Conservation (phyloP, 2,888 invertebrate genomes). For the Mimas tiliae region DNA sequence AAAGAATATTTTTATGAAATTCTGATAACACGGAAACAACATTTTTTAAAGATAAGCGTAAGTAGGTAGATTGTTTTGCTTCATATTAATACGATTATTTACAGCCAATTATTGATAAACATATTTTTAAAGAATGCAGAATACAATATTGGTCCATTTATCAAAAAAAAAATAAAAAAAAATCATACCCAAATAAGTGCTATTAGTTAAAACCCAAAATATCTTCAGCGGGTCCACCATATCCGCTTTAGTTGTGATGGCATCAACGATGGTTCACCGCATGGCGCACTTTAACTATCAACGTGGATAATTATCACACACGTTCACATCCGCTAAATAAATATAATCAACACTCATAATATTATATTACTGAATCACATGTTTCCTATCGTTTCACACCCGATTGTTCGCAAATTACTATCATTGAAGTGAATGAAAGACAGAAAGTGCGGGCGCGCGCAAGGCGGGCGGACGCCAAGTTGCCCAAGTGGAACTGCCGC, state of each 20-base stretch:
- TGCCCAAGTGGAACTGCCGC: slow-evolving; percentile 80
- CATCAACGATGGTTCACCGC: slow-evolving; percentile 74
- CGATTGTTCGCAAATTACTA: slow-evolving; percentile 50
- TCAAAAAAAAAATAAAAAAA: slow-evolving; percentile 20
- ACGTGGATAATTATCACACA: slow-evolving; percentile 55
- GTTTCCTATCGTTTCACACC: slow-evolving; percentile 43
- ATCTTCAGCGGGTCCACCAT: slow-evolving; percentile 94
- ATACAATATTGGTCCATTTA: background rate
- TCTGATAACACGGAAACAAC: background rate
- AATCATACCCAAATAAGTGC: slow-evolving; percentile 90
- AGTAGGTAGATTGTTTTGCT: background rate
- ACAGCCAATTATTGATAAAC: too few species aligned
- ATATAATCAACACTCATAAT: slow-evolving; percentile 50
- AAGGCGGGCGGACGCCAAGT: slow-evolving; percentile 65
- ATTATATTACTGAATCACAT: slow-evolving; percentile 57
- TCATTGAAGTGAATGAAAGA: slow-evolving; percentile 43
- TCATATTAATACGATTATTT: background rate
- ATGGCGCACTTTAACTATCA: slow-evolving; percentile 72
- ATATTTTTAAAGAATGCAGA: too few species aligned
- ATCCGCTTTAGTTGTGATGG: slow-evolving; percentile 71
- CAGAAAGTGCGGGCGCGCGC: slow-evolving; percentile 42
- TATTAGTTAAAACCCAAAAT: slow-evolving; percentile 93
- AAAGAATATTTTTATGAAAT: background rate
- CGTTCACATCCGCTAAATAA: slow-evolving; percentile 44
- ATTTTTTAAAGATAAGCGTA: background rate